These are phyloP conservation scores for Orthosia gothica DNA, from an alignment of 2,888 invertebrate species.

Conservation along the genomic window DNA sequence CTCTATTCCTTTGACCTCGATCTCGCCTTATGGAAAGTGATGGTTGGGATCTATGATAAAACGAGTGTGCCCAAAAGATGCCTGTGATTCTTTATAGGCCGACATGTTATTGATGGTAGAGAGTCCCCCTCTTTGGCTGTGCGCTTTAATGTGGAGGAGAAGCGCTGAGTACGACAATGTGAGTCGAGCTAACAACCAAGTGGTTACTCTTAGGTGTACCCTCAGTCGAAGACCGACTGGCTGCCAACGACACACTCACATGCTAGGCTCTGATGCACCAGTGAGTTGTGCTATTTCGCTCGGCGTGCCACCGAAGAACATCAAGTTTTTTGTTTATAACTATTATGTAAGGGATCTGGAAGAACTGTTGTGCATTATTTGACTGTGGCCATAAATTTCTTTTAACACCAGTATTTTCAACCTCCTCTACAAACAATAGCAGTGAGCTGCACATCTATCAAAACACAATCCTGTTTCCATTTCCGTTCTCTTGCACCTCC, in stretches of 20 bases:
- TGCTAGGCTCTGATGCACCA: not conserved
- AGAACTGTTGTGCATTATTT: slow-evolving; percentile 22
- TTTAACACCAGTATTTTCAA: not conserved
- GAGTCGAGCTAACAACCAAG: not conserved
- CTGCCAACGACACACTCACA: not conserved
- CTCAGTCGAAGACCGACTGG: not conserved
- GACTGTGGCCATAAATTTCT: not conserved
- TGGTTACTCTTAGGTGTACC: not conserved
- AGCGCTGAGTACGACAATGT: not conserved
- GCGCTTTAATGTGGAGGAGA: not conserved
- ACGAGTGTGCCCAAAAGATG: not conserved
- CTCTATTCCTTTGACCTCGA: not conserved
- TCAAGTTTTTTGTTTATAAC: not conserved
- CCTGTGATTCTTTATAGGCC: not conserved
- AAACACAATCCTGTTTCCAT: not conserved
- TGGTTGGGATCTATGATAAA: not conserved
- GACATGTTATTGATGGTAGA: not conserved
- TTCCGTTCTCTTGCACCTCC: slow-evolving; percentile 8
- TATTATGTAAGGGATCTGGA: slow-evolving; percentile 5
- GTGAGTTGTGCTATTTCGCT: not conserved
- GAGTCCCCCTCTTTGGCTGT: not conserved
- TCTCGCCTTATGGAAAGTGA: not conserved
- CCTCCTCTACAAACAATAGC: not conserved
- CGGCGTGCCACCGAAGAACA: not conserved
- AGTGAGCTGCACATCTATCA: not conserved